Conservation (phyloP, 2,113 vertebrate species). For the Zapus hudsonius region DNA sequence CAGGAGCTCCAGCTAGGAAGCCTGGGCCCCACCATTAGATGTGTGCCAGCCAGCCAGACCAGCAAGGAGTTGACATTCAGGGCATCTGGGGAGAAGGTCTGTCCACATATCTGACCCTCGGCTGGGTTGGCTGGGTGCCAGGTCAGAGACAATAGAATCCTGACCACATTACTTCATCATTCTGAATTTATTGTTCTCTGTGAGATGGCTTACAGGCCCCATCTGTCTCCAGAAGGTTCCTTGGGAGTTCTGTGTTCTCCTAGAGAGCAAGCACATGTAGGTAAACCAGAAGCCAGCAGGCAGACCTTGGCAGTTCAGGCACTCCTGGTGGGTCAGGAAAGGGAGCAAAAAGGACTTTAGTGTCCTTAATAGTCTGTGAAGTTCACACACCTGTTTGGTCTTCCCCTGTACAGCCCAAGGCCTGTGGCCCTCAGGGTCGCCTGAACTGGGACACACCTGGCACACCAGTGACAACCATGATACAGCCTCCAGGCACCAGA, state of each 20-base stretch:
- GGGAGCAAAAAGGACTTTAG: not conserved
- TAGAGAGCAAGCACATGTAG: not conserved
- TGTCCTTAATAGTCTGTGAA: not conserved
- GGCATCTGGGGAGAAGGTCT: not conserved
- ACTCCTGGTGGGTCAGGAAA: not conserved
- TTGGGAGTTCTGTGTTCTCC: not conserved
- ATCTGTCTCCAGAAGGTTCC: not conserved
- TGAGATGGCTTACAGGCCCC: not conserved
- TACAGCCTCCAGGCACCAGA: no score
- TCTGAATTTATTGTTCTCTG: not conserved
- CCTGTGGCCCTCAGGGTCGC: not conserved
- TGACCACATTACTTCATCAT: not conserved
- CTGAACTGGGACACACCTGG: not conserved
- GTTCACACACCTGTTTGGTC: no score
- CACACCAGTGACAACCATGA: no score
- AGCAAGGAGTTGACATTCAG: not conserved
- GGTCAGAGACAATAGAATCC: not conserved
- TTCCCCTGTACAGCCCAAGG: not conserved
- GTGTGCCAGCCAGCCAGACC: not conserved
- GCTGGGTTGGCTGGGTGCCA: not conserved
- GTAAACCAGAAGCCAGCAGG: not conserved
- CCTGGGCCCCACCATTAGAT: not conserved
- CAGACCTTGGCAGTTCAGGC: rapidly evolving
- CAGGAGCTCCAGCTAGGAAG: not conserved
- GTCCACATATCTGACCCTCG: not conserved